These are phyloP conservation scores for Octopus sinensis DNA, from an alignment of 1,140 invertebrate genomes.

Conservation along the genomic window DNA sequence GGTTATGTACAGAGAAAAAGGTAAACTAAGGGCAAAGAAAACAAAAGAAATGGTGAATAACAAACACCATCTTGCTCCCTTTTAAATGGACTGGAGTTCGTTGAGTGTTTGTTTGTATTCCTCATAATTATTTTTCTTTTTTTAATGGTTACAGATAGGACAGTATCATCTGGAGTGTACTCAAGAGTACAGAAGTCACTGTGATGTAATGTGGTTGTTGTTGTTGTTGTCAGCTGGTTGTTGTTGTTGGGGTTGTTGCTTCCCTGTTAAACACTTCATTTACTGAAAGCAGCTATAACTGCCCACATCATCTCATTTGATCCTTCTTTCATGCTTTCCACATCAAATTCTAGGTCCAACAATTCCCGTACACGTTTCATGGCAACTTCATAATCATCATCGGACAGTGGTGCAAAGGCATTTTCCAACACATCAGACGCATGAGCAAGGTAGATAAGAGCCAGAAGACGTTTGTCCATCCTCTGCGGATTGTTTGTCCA, in stretches of 20 bases:
- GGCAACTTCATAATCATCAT: conserved; percentile 97
- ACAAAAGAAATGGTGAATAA: not conserved
- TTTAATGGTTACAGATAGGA: conserved; percentile 14
- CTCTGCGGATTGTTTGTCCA: conserved; percentile 97
- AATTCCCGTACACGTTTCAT: conserved; percentile 94
- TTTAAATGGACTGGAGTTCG: not conserved
- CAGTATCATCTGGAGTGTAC: conserved; percentile 1
- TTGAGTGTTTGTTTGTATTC: conserved; percentile 9
- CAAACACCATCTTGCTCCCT: not conserved
- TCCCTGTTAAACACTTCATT: conserved; percentile 64
- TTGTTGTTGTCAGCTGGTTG: not conserved
- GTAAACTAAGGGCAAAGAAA: not conserved
- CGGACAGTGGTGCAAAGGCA: conserved; percentile 96
- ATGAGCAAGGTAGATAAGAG: conserved; percentile 92
- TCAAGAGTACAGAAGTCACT: conserved; percentile 17
- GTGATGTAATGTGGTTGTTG: not conserved
- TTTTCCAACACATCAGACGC: conserved; percentile 98
- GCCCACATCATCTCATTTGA: conserved; percentile 89
- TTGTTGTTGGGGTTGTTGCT: not conserved
- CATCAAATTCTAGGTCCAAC: conserved; percentile 93
- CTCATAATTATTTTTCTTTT: conserved; percentile 4
- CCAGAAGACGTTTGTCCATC: conserved; percentile 90
- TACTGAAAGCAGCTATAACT: conserved; percentile 95
- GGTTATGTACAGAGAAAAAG: not conserved
- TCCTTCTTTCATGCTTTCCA: conserved; percentile 74